Percentiles rank a stretch among this genome's conserved stretches.
Evolutionary conservation across 2,888 invertebrate genomes (phyloP).

Genomic region (Ochlodes sylvanus): DNA sequence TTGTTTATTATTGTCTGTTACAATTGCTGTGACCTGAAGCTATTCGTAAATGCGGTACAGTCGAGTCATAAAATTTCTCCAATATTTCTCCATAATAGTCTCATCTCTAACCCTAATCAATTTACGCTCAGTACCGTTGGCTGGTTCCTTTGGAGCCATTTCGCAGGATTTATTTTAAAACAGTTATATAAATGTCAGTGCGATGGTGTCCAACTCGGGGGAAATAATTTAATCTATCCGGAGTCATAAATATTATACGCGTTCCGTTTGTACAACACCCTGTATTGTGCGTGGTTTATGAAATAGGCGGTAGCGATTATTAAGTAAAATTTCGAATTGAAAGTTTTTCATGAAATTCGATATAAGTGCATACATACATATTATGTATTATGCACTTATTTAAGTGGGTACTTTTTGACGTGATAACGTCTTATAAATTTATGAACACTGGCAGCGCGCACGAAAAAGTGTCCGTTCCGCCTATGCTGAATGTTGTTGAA

Average conservation of each 20-base stretch:
- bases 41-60: no score
- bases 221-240: conserved; percentile 66
- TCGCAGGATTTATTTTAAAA: conserved; percentile 59
- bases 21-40: no score
- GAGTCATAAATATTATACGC: conserved; percentile 65
- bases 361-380: no score
- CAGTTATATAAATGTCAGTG: conserved; percentile 63
- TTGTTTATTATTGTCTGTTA: no score
- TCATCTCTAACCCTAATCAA: conserved; percentile 24
- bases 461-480: no score
- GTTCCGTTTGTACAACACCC: conserved; percentile 59
- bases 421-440: no score
- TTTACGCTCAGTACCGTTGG: conserved; percentile 17
- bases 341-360: no score
- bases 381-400: no score
- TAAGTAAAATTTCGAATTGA: background rate
- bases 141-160: conserved; percentile 28
- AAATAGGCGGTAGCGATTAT: conserved; percentile 16
- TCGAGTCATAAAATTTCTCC: background rate
- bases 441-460: no score
- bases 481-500: no score
- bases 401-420: no score
- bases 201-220: conserved; percentile 46
- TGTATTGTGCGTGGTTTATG: conserved; percentile 37
- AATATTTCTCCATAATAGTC: conserved; percentile 10